Conservation (phyloP, 2,797 vertebrate genomes). For the Gobionotothen gibberifrons region DNA sequence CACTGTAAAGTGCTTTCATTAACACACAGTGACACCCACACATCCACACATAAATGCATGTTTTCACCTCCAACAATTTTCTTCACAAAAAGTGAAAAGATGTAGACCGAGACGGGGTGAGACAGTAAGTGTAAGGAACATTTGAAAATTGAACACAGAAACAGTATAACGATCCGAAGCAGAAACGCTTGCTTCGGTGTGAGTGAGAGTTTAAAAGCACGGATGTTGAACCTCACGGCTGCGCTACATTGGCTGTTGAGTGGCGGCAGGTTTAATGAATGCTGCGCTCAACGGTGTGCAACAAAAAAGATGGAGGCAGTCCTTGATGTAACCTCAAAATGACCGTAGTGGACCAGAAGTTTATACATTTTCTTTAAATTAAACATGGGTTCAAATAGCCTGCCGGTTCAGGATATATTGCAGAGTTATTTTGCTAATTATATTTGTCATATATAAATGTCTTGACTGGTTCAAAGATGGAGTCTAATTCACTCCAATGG, state of each 20-base stretch:
- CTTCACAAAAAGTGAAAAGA: not conserved
- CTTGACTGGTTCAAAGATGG: too few relatives aligned
- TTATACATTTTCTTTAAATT: too few relatives aligned
- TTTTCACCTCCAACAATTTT: not conserved
- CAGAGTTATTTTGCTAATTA: too few relatives aligned
- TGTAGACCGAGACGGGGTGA: slow-evolving; percentile 10
- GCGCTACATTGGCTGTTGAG: not conserved
- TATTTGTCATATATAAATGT: too few relatives aligned
- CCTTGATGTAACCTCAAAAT: too few relatives aligned
- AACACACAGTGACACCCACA: not conserved
- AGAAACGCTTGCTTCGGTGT: not conserved
- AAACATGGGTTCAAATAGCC: too few relatives aligned
- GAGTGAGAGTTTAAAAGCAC: not conserved
- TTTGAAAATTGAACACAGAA: slow-evolving; percentile 2
- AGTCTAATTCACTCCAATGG: too few relatives aligned
- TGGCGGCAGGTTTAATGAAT: too few relatives aligned
- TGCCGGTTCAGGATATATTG: too few relatives aligned
- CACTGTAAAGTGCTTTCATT: not conserved
- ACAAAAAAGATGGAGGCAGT: too few relatives aligned
- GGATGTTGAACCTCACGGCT: not conserved
- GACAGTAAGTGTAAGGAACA: not conserved
- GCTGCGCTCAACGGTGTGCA: too few relatives aligned
- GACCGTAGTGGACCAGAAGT: too few relatives aligned
- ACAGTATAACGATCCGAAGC: not conserved
- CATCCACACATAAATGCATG: not conserved